These are phyloP conservation scores for Unio delphinus DNA, from an alignment of 2,888 invertebrate genomes.

Conservation along the genomic window DNA sequence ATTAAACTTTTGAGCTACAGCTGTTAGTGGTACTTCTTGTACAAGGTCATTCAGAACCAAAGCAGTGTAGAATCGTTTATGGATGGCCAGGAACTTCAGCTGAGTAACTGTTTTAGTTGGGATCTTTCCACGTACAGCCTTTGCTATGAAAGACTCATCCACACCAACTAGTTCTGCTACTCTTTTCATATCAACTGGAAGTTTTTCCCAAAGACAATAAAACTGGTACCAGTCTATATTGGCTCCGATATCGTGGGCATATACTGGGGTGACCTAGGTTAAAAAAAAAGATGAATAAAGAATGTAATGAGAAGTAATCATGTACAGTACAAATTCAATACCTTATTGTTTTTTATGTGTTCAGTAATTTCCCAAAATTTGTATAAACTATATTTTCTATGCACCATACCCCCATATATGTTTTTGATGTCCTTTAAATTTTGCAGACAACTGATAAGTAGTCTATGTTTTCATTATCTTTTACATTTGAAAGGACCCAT, in stretches of 20 bases:
- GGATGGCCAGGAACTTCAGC: conserved; percentile 52
- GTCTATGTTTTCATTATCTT: no score
- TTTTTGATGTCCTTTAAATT: no score
- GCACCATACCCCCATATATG: no score
- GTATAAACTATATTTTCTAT: no score
- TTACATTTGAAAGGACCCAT: no score
- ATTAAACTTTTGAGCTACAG: conserved; percentile 87
- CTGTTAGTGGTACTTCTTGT: conserved; percentile 83
- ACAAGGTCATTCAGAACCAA: conserved; percentile 93
- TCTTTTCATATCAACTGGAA: conserved; percentile 84
- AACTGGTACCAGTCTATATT: conserved; percentile 79
- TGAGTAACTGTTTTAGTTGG: conserved; percentile 52
- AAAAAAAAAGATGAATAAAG: conserved; percentile 1
- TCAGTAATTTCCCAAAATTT: no score
- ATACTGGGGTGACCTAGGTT: conserved; percentile 85
- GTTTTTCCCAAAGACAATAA: conserved; percentile 85
- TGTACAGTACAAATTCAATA: no score
- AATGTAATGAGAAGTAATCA: neutral
- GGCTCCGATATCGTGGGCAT: conserved; percentile 84
- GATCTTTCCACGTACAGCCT: conserved; percentile 73
- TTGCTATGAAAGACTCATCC: conserved; percentile 83
- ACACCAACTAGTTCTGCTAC: conserved; percentile 92
- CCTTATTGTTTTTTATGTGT: no score
- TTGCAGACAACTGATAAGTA: no score
- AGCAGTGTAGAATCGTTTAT: conserved; percentile 77